Evolutionary conservation across 2,888 invertebrate species (phyloP).

Genomic region (Urechis unicinctus): DNA sequence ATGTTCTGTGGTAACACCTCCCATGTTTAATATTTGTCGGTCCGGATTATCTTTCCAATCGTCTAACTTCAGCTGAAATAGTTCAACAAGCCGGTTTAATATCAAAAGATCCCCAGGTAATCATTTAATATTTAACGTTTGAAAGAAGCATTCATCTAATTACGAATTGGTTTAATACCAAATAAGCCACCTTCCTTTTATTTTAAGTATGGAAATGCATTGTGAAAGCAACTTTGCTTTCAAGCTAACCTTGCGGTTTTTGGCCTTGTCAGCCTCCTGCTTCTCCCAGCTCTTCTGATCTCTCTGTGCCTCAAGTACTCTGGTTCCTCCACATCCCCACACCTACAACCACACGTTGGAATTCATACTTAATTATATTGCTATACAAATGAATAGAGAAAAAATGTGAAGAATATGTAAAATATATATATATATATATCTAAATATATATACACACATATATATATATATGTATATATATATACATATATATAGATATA

Average conservation of each 20-base stretch:
- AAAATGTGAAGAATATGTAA: not conserved
- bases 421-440: too few species aligned
- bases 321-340: constrained; percentile 48
- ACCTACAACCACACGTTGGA: constrained; percentile 52
- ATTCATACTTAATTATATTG: too few species aligned
- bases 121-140: too few species aligned
- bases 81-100: too few species aligned
- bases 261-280: constrained; percentile 76
- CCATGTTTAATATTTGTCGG: constrained; percentile 80
- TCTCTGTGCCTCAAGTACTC: constrained; percentile 64
- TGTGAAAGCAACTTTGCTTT: not conserved
- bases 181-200: too few species aligned
- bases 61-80: constrained; percentile 67
- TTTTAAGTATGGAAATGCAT: not conserved
- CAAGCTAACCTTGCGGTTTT: constrained; percentile 14
- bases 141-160: too few species aligned
- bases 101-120: too few species aligned
- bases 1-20: constrained; percentile 56
- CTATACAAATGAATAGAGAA: too few species aligned
- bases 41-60: constrained; percentile 97
- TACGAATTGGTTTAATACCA: too few species aligned
- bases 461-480: not conserved
- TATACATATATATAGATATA: too few species aligned
- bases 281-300: constrained; percentile 89
- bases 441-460: not conserved